Evolutionary conservation across 2,888 invertebrate species (phyloP), one percentile per base, ranked within the genome.

Genomic region (Helobdella robusta): DNA sequence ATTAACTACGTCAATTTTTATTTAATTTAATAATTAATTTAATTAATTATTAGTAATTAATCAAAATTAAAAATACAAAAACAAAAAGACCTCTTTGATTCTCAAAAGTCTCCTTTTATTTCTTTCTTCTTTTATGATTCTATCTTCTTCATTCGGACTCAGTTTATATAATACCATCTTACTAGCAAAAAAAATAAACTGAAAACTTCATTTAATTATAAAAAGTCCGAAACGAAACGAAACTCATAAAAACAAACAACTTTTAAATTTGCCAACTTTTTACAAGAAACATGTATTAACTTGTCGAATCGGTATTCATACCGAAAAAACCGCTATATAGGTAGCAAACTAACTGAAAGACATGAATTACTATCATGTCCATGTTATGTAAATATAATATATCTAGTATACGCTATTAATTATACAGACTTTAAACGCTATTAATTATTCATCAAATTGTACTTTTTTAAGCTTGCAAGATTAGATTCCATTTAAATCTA

Each of bases 151-250:
- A 20, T 30, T 56, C 1, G 56, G 32, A 56, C 56, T 56, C 32
- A 56, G 32, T 56, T 56, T 56, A 56, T 30, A 56, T n/a, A 30
- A 56, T n/a, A 28, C 32, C 56, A 56, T 56, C 28, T 56, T n/a
- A n/a, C 11, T 40, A 15, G 11, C 44, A 40, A n/a, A 15, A 15
- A n/a, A 40, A 40, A 40, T 40, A 40, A 40, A 40, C n/a, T 15
- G 11, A 40, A 11, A 15, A 15, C 44, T 15, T 40, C 11, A 40
- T n/a, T 40, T 40, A 15, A 15, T 40, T 40, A 40, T 40, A 40
- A 15, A n/a, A 40, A n/a, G n/a, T 15, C 44, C n/a, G 44, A 40
- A 40, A n/a, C n/a, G n/a, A 40, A 40, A 40, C 11, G n/a, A 40
- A 15, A n/a, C 44, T 11, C 11, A n/a, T 40, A 11, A 11, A 40